Conservation (phyloP, 1,140 invertebrate species). For the Phymorhynchus buccinoides region DNA sequence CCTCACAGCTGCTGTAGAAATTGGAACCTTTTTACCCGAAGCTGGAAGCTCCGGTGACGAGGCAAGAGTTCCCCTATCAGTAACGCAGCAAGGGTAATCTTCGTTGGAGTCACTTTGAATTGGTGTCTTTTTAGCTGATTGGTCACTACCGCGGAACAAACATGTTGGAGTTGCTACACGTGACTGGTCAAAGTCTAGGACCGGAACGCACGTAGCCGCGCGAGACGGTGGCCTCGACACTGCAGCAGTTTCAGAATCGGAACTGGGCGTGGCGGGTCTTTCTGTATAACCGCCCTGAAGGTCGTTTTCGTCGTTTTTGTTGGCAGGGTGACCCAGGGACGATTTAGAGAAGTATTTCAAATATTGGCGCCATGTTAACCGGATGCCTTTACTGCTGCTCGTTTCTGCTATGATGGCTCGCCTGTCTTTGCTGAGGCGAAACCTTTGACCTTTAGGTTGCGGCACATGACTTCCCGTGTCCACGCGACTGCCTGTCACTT, state of each 20-base stretch:
- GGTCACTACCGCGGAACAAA: background rate
- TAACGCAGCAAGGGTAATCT: too few relatives aligned
- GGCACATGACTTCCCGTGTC: background rate
- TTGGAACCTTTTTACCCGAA: too few relatives aligned
- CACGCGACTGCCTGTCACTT: background rate
- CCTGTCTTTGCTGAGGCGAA: background rate
- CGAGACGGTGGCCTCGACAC: background rate
- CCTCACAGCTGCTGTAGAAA: too few relatives aligned
- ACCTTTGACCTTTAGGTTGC: background rate
- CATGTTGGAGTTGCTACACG: background rate
- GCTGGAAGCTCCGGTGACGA: too few relatives aligned
- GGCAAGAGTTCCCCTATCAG: too few relatives aligned
- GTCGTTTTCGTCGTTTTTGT: background rate
- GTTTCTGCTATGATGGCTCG: background rate
- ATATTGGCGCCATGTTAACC: conserved; percentile 3
- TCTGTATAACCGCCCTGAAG: background rate
- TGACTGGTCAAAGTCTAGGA: conserved; percentile 6
- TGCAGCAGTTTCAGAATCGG: background rate
- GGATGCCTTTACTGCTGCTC: background rate
- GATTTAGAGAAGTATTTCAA: background rate
- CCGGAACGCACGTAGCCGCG: background rate
- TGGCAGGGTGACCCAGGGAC: background rate
- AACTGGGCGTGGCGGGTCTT: background rate
- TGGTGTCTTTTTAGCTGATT: background rate
- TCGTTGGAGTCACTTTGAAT: background rate